These are phyloP conservation scores for Drosophila quasianomalipes DNA, from an alignment of 2,888 invertebrate species.

Conservation along the genomic window DNA sequence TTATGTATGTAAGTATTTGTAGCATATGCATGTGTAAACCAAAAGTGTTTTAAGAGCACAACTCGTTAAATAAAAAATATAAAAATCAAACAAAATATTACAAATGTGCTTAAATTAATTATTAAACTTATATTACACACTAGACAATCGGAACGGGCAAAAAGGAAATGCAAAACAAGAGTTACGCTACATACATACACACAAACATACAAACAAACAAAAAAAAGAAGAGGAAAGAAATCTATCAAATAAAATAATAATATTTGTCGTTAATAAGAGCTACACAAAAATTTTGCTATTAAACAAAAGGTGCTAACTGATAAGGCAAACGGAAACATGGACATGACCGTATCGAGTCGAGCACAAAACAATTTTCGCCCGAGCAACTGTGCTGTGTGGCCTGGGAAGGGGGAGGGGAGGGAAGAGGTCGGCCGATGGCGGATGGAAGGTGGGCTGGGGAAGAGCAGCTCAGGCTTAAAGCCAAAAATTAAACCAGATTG, in stretches of 20 bases:
- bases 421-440: background rate
- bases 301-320: slow-evolving; percentile 52
- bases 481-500: slow-evolving; percentile 8
- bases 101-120: slow-evolving; percentile 44
- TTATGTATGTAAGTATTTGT: slow-evolving; percentile 7
- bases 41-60: slow-evolving; percentile 72
- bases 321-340: slow-evolving; percentile 43
- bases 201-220: slow-evolving; percentile 3
- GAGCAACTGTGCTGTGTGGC: background rate
- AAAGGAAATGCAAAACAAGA: slow-evolving; percentile 14
- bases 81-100: slow-evolving; percentile 43
- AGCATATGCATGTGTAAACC: slow-evolving; percentile 34
- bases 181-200: background rate
- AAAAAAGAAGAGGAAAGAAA: slow-evolving; percentile 22
- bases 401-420: too few relatives aligned
- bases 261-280: slow-evolving; percentile 42
- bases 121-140: slow-evolving; percentile 47
- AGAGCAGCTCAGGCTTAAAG: slow-evolving; percentile 1
- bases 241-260: slow-evolving; percentile 29
- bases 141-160: slow-evolving; percentile 51
- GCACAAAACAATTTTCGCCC: slow-evolving; percentile 21
- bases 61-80: slow-evolving; percentile 50
- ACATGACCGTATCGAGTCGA: slow-evolving; percentile 19
- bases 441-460: background rate
- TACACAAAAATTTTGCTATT: slow-evolving; percentile 47